These are phyloP conservation scores for Charina bottae DNA, from an alignment of 2,113 vertebrate genomes.

Conservation along the genomic window DNA sequence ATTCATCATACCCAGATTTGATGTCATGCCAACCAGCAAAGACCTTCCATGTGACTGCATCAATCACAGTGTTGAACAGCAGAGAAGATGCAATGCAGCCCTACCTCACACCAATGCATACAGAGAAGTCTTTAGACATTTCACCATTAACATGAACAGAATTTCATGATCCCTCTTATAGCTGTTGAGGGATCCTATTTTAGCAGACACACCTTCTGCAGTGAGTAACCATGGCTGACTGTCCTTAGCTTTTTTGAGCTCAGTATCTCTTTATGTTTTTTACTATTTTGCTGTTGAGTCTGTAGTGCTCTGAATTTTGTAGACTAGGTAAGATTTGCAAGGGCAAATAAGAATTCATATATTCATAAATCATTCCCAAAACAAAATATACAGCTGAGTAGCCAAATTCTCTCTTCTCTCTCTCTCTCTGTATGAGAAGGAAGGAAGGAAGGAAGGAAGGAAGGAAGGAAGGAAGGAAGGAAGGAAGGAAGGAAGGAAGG, in stretches of 20 bases:
- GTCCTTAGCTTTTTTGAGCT: not conserved
- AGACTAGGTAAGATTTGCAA: slow-evolving; percentile 1
- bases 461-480: not conserved
- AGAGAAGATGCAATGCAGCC: not conserved
- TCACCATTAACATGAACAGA: not conserved
- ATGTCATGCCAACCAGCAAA: not conserved
- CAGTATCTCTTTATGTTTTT: not conserved
- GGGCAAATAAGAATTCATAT: not conserved
- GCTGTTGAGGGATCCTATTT: not conserved
- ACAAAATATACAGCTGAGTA: not conserved
- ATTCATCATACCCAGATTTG: not conserved
- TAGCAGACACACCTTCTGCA: not conserved
- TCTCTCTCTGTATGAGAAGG: no score
- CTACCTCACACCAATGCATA: not conserved
- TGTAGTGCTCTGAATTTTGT: not conserved
- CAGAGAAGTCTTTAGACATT: not conserved
- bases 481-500: not conserved
- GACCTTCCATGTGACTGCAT: not conserved
- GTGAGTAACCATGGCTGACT: not conserved
- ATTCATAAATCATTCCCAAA: not conserved
- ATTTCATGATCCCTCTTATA: not conserved
- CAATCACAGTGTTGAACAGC: not conserved
- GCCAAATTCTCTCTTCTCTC: not conserved
- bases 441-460: not conserved
- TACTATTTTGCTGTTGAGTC: not conserved